Base-by-base conservation (phyloP, 2,113 vertebrate genomes). In the Thymallus thymallus region DNA sequence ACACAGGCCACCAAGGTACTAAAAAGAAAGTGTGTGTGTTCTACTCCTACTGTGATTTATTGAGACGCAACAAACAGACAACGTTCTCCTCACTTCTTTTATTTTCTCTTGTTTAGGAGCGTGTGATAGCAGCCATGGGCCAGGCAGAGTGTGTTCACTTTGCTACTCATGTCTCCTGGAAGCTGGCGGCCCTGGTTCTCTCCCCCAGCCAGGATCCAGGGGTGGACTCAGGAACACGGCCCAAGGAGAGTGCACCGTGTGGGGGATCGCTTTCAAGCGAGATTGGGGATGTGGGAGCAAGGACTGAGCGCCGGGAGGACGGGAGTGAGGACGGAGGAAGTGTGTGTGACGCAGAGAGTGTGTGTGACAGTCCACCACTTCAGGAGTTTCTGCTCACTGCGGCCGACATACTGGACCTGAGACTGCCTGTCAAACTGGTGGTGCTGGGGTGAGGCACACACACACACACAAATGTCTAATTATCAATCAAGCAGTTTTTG, bases 121-220 rank as follows among this genome's bases (percentile, higher is more conserved):
- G 93, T 0, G 94, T 96, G 30, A 89, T 96, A 86, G 94, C 94
- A 0, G 94, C 95, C 1, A 93, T 98, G 46, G 92, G 81, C 18
- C 95, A 95, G 91, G 95, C 96, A 0, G 96, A 99, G 81, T 98
- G 97, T 3, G 93, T 96, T n/a, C 97, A 99, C 89, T 96, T 99
- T 3, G 96, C 96, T 16, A 99, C 97, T 3, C 97, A 99, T 1
- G 87, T 98, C 72, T 98, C 96, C 51, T 99, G 97, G 96, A 98
- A 98, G 73, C 91, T 98, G 32, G 92, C 97, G 0, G 95, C 97
- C 32, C 29, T 99, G 85, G 95, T 98, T 64, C 93, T 99, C 61
- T 92, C 96, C 0, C 97, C 96, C 68, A 90, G 91, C 41, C 81
- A 79, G 1, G 96, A 97, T 22, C 41, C 0, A 69, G 68, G 4